Percentiles rank a stretch among this genome's conserved stretches.
phyloP scores from a whole-genome alignment of 37 sponge, comb jelly and placozoan species.

The Lycopodina hypogea region DNA sequence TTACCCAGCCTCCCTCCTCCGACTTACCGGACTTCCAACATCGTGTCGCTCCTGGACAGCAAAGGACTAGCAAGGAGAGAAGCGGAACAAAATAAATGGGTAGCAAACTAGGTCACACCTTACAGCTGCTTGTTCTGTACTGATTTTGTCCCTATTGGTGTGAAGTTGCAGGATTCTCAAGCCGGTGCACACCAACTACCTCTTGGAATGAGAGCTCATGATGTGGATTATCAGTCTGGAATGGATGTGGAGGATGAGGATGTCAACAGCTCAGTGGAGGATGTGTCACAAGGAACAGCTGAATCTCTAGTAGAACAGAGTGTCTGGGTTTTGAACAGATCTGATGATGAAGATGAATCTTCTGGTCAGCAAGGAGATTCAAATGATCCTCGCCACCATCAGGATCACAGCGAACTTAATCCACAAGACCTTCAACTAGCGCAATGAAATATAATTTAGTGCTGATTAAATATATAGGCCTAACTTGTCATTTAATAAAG shows the following conservation, averaged over 20 bases:
- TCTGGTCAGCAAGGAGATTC: too few species aligned
- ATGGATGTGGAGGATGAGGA: slow-evolving; percentile 58
- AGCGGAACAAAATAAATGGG: slow-evolving; percentile 39
- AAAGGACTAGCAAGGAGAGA: slow-evolving; percentile 19
- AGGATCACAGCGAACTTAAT: too few species aligned
- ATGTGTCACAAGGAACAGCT: background rate
- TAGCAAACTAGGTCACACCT: background rate
- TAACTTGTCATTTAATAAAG: too few species aligned
- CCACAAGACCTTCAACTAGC: too few species aligned
- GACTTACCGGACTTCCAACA: background rate
- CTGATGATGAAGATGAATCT: background rate
- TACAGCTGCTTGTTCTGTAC: background rate
- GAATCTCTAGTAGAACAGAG: slow-evolving; percentile 1
- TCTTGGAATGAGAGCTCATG: slow-evolving; percentile 30
- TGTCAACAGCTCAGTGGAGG: slow-evolving; percentile 27
- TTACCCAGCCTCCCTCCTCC: slow-evolving; percentile 43
- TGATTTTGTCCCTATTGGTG: background rate
- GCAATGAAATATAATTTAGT: too few species aligned
- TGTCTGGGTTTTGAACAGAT: slow-evolving; percentile 6
- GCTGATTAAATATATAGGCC: too few species aligned
- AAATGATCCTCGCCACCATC: too few species aligned
- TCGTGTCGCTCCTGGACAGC: slow-evolving; percentile 24
- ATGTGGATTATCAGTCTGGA: slow-evolving; percentile 22
- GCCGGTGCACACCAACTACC: slow-evolving; percentile 9
- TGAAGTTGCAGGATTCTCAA: slow-evolving; percentile 3